These are phyloP conservation scores for Hoplostethus mediterraneus DNA, from an alignment of 2,797 vertebrate species.

Conservation along the genomic window DNA sequence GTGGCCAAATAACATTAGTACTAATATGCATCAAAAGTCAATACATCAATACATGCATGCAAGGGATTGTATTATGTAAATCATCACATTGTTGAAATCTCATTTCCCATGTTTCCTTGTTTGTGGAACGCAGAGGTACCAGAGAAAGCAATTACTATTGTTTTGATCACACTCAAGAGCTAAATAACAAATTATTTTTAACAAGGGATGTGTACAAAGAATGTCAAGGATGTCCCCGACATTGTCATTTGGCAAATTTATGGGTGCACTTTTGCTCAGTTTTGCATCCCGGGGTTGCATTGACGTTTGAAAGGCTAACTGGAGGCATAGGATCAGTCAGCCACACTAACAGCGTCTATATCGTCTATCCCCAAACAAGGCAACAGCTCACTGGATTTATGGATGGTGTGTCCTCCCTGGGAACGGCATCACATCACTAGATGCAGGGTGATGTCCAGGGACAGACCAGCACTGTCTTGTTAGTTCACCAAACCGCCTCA, in stretches of 20 bases:
- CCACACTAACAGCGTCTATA: slow-evolving; percentile 61
- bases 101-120: slow-evolving; percentile 21
- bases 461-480: background rate
- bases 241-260: slow-evolving; percentile 21
- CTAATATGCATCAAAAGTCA: slow-evolving; percentile 42
- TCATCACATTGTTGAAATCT: slow-evolving; percentile 39
- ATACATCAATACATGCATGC: slow-evolving; percentile 13
- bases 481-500: slow-evolving; percentile 35
- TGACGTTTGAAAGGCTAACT: slow-evolving; percentile 59
- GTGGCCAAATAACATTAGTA: slow-evolving; percentile 37
- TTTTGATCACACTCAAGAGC: slow-evolving; percentile 40
- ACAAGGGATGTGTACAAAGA: slow-evolving; percentile 23
- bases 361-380: slow-evolving; percentile 27
- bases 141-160: slow-evolving; percentile 25
- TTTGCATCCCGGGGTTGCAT: slow-evolving; percentile 46
- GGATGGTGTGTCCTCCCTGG: slow-evolving; percentile 16
- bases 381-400: slow-evolving; percentile 42
- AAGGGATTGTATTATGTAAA: slow-evolving; percentile 38
- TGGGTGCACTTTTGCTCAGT: slow-evolving; percentile 34
- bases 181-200: slow-evolving; percentile 13
- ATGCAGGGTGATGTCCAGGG: slow-evolving; percentile 18
- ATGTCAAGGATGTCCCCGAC: slow-evolving; percentile 25
- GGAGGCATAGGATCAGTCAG: slow-evolving; percentile 67
- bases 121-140: slow-evolving; percentile 23
- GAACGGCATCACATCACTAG: background rate